Evolutionary conservation across 1,140 invertebrate species (phyloP), one percentile per base, ranked within the genome.

Genomic region (Aphaenogaster rudis): DNA sequence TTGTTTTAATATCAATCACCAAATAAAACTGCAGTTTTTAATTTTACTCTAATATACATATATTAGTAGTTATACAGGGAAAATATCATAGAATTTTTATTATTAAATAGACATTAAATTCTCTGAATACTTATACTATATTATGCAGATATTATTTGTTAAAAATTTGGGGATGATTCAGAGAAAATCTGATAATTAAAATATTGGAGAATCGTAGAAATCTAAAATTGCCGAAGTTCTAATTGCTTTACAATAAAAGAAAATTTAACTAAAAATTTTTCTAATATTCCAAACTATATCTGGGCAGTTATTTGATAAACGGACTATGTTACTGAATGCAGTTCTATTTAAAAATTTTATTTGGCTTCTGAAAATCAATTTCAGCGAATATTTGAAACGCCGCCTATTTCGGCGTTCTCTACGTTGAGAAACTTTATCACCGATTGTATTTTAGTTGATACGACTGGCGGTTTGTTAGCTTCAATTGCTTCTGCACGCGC

Each of bases 381-480:
- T 80, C 42, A 17, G 2, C 8, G 8, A 7, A 52, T 81, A 63
- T 63, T 88, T 74, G 39, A 67, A 72, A 50, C 17, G 76, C 59
- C 59, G 45, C 33, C 59, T 50, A 39, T 67, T 33, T 36, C 50
- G 42, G n/a, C 36, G 28, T 39, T 86, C 36, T n/a, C 50, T 61
- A n/a, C 54, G 72, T 57, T 80, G 67, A 81, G 71, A 81, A 64
- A 63, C 61, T 82, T 86, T 74, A 79, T 88, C 64, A 42, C 13
- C 28, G 66, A 86, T 71, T 86, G 48, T 4, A 69, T 88, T 79
- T 78, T 33, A 48, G 33, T 71, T 45, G 45, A 78, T 63, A 57
- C 52, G 11, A 42, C 7, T 33, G 0, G 17, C n/a, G 15, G 13
- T 63, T 57, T 59, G 74, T 21, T 36, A 63, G 39, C 39, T 33